Evolutionary conservation across 2,113 vertebrate genomes (phyloP).

Genomic region (Phrynosoma blainvillii): DNA sequence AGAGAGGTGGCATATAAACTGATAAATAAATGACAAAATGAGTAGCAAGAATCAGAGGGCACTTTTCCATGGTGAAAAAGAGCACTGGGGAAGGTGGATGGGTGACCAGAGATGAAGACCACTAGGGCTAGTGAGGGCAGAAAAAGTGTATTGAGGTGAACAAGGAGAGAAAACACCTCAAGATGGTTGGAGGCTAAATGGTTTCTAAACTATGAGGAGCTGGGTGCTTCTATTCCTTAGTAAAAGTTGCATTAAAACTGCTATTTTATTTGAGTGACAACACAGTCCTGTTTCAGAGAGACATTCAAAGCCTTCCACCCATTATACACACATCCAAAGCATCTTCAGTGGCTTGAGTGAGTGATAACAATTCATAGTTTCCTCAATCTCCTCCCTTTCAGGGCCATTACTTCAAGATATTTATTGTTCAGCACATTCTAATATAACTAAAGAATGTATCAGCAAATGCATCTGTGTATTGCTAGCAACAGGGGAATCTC

Average conservation of each 20-base stretch:
- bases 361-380: neutral
- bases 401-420: neutral
- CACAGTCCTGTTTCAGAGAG: neutral
- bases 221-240: neutral
- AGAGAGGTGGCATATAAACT: neutral
- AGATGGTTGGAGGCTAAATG: neutral
- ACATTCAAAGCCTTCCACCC: neutral
- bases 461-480: neutral
- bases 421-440: neutral
- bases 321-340: fast-evolving
- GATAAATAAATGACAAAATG: neutral
- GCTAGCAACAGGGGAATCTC: neutral
- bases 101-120: neutral
- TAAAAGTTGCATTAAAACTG: neutral
- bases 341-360: neutral
- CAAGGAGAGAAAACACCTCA: neutral
- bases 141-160: too few species aligned
- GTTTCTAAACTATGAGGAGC: neutral
- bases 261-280: neutral
- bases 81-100: neutral
- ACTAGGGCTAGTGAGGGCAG: too few species aligned
- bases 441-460: neutral
- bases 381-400: neutral
- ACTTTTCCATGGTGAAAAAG: neutral
- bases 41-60: neutral